These are phyloP conservation scores for Tortrix viridana DNA, from an alignment of 2,888 invertebrate genomes.

Conservation along the genomic window DNA sequence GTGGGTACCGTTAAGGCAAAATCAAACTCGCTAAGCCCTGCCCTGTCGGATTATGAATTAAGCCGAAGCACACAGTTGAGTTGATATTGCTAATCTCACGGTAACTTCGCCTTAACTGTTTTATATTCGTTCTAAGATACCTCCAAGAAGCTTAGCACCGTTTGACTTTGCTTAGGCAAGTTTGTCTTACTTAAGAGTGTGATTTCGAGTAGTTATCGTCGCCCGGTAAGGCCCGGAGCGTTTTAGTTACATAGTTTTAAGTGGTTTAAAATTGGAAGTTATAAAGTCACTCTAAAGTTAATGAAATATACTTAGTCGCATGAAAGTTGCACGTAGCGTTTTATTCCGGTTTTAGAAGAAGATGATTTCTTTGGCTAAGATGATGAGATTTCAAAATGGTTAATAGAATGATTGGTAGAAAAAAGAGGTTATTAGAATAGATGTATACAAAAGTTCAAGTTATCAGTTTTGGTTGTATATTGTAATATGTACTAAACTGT, in stretches of 20 bases:
- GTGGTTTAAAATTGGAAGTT: constrained; percentile 46
- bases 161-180: constrained; percentile 41
- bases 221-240: constrained; percentile 47
- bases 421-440: too few species aligned
- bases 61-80: constrained; percentile 32
- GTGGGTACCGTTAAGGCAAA: constrained; percentile 14
- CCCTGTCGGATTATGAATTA: constrained; percentile 24
- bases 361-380: too few species aligned
- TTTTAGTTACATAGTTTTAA: constrained; percentile 53
- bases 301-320: constrained; percentile 48
- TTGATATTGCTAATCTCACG: constrained; percentile 41
- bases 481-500: too few species aligned
- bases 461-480: too few species aligned
- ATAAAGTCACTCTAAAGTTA: constrained; percentile 48
- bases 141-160: constrained; percentile 48
- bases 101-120: constrained; percentile 46
- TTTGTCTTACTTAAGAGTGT: constrained; percentile 50
- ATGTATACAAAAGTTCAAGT: too few species aligned
- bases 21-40: constrained; percentile 27
- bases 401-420: too few species aligned
- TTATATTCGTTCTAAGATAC: constrained; percentile 50
- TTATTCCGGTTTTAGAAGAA: too few species aligned
- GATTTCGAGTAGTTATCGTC: constrained; percentile 50
- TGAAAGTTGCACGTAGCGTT: too few species aligned
- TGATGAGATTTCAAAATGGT: too few species aligned